Conservation (phyloP, 2,113 vertebrate species). For the Rhipidura dahli region DNA sequence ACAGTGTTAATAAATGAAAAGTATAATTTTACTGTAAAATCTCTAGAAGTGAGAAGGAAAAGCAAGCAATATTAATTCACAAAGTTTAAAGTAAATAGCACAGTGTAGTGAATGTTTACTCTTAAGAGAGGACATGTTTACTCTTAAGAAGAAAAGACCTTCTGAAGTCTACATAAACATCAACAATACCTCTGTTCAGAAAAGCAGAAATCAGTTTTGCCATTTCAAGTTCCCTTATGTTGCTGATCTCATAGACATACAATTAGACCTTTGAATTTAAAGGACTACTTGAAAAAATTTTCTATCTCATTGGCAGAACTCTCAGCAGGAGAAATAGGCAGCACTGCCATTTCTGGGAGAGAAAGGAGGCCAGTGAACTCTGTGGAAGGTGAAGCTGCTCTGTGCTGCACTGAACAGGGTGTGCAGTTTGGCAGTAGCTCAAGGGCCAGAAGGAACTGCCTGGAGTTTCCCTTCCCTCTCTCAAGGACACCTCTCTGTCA, state of each 20-base stretch:
- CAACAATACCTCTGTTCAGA: not conserved
- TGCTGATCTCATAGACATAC: not conserved
- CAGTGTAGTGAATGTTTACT: not conserved
- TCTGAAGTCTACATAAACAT: not conserved
- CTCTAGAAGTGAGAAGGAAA: not conserved
- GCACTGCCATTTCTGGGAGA: not conserved
- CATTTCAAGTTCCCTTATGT: not conserved
- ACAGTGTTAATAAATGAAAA: not conserved
- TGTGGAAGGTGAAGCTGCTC: not conserved
- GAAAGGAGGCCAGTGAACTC: not conserved
- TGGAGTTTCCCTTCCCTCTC: not conserved
- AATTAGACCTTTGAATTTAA: not conserved
- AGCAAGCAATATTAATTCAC: not conserved
- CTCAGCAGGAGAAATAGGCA: not conserved
- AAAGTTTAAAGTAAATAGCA: not conserved
- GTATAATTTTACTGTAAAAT: not conserved
- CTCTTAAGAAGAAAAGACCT: not conserved
- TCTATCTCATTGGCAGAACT: not conserved
- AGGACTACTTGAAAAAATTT: not conserved
- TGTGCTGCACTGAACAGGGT: rapidly evolving
- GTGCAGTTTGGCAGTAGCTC: not conserved
- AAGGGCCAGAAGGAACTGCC: not conserved
- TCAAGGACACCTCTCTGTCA: not conserved
- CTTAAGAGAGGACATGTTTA: not conserved
- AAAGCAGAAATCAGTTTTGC: not conserved